Evolutionary conservation across 2,797 vertebrate species (phyloP), one percentile per base, ranked within the genome.

Genomic region (Aulostomus chinensis): DNA sequence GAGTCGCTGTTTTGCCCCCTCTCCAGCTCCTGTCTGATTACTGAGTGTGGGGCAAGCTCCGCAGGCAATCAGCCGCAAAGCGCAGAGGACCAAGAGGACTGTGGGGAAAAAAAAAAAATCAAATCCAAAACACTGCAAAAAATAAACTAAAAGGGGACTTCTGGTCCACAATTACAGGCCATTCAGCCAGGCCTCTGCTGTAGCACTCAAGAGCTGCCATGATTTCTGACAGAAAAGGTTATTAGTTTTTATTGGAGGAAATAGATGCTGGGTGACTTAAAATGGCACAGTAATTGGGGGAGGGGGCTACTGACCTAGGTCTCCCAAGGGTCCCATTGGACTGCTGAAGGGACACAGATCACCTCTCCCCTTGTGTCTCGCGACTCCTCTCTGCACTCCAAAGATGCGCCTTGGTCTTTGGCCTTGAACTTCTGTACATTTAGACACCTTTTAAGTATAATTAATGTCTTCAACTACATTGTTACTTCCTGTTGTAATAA

Each of bases 241-340:
- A 92, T 92, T 91, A 87, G 88, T 87, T 90, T 91, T 92, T 92
- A 92, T 91, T 92, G 92, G 90, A 90, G 91, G 91, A 92, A 92
- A 92, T 91, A 91, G 90, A 89, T 90, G 88, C 86, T 90, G 86
- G 77, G 87, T 84, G 87, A 83, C 86, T 91, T 91, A 90, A 91
- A 92, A 93, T 90, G 89, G 87, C 86, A 86, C 79, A 69, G 82
- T 88, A 90, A 90, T 91, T 36, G 61, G 66, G 69, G 60, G 62
- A 60, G 68, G 76, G 80, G 62, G 69, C 77, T 79, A 46, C 75
- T 88, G 88, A 88, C 90, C 85, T 52, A 65, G 74, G 75, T 77
- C 80, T 89, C 90, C 89, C 86, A 65, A 62, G 90, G 84, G 90
- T 81, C 88, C 86, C 85, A 87, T 89, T 85, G 81, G 49, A 11